Percentiles rank a stretch among this genome's conserved stretches.
These are phyloP conservation scores for Homalodisca vitripennis DNA, from an alignment of 1,140 invertebrate genomes.

Conservation along the genomic window DNA sequence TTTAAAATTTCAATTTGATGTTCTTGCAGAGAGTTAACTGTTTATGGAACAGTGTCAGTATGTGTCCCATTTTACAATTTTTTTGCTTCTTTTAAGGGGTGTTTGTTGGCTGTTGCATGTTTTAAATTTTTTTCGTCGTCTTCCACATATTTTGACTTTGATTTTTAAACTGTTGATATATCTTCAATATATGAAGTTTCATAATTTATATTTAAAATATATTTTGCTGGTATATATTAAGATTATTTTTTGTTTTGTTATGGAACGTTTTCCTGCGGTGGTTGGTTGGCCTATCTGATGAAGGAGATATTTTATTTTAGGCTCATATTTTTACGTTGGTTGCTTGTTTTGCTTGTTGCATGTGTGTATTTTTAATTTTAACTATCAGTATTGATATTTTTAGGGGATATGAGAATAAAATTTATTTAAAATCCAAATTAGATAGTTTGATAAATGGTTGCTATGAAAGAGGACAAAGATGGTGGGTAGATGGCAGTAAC, in stretches of 20 bases:
- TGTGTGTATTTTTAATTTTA: conserved; percentile 31
- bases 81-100: conserved; percentile 42
- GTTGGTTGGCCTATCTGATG: conserved; percentile 37
- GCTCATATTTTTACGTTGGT: conserved; percentile 35
- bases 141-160: conserved; percentile 29
- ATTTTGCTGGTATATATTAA: conserved; percentile 25
- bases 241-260: conserved; percentile 33
- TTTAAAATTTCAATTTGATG: conserved; percentile 16
- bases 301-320: conserved; percentile 33
- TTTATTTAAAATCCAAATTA: no score
- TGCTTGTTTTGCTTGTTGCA: conserved; percentile 34
- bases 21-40: not conserved
- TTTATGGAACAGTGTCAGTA: conserved; percentile 32
- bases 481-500: no score
- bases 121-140: conserved; percentile 36
- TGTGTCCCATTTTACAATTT: conserved; percentile 32
- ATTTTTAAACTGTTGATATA: conserved; percentile 32
- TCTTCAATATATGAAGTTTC: conserved; percentile 19
- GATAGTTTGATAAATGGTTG: no score
- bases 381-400: no score
- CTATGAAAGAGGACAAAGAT: no score
- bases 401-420: no score
- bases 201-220: conserved; percentile 30
- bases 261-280: conserved; percentile 35
- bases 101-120: conserved; percentile 43